phyloP scores from a whole-genome alignment of 2,888 invertebrate genomes.

The Cephus spinipes region DNA sequence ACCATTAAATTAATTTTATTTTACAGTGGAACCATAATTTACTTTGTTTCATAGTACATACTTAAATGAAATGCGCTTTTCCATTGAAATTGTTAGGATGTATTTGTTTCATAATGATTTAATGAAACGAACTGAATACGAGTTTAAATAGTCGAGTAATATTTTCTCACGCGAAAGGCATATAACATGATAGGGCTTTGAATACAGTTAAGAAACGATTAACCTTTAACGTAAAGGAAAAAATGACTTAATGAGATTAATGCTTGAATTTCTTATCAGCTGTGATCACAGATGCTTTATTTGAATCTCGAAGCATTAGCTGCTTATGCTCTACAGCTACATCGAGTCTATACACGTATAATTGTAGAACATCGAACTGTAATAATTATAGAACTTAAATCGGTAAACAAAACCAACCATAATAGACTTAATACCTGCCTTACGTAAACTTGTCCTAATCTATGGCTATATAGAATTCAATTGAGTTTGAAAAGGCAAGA shows the following conservation, averaged over 20 bases:
- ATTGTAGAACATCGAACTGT: not conserved
- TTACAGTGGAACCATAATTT: not conserved
- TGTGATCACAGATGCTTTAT: not conserved
- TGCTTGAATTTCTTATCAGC: not conserved
- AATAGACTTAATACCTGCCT: not conserved
- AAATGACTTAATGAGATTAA: not conserved
- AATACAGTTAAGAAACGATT: not conserved
- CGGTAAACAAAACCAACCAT: not conserved
- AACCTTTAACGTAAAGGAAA: not conserved
- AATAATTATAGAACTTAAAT: not conserved
- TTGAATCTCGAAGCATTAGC: not conserved
- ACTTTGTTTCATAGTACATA: not conserved
- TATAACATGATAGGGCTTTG: not conserved
- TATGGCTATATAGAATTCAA: not conserved
- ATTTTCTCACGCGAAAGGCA: not conserved
- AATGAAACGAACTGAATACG: not conserved
- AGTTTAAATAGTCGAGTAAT: not conserved
- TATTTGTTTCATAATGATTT: not conserved
- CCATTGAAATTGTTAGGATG: not conserved
- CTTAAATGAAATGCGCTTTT: not conserved
- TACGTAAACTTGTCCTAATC: not conserved
- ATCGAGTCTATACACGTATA: not conserved
- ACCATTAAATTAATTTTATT: not conserved
- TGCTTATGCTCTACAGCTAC: not conserved
- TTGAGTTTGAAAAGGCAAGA: not conserved